Conservation (phyloP, 2,113 vertebrate species). For the Dryoscopus gambensis region DNA sequence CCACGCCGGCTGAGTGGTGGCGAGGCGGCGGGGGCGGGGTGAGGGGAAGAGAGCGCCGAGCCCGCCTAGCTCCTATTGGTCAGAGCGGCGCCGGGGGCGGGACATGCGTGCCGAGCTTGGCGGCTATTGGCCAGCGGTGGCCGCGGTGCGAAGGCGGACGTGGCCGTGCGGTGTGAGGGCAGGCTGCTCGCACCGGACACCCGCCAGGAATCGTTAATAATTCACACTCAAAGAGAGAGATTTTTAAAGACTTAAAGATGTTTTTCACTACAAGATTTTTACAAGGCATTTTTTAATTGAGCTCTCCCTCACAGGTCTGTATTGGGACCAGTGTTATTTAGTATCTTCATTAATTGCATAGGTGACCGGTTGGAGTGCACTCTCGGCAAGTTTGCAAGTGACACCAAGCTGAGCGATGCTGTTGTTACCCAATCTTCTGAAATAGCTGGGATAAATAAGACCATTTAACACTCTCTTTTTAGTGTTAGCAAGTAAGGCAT, state of each 20-base stretch:
- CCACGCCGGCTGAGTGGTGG: rapidly evolving
- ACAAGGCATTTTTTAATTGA: background rate
- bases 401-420: background rate
- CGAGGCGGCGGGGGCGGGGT: no score
- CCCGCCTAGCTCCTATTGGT: background rate
- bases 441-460: no score
- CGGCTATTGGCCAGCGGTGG: background rate
- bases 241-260: background rate
- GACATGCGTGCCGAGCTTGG: rapidly evolving
- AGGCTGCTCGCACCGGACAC: rapidly evolving
- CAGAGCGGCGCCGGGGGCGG: background rate
- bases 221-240: background rate
- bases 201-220: no score
- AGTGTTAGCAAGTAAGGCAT: no score
- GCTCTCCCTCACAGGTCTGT: background rate
- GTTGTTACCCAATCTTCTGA: no score
- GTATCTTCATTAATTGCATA: background rate
- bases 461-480: no score
- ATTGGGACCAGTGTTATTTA: background rate
- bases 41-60: no score
- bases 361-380: no score
- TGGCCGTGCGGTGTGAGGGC: background rate
- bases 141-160: background rate
- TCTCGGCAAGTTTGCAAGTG: background rate
- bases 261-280: background rate